phyloP scores from a whole-genome alignment of 2,888 invertebrate species.

The Andrena fulva region DNA sequence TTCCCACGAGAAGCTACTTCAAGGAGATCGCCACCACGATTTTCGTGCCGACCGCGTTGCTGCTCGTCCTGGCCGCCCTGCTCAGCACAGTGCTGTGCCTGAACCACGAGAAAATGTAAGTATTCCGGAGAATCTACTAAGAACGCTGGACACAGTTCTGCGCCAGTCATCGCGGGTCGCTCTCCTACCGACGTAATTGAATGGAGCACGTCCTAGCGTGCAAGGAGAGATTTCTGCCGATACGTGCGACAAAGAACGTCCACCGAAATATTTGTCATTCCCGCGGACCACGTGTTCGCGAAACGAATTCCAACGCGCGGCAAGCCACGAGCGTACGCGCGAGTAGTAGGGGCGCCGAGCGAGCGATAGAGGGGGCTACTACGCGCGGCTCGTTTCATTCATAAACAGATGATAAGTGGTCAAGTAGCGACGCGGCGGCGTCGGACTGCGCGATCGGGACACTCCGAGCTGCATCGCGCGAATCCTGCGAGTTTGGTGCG shows the following conservation, averaged over 20 bases:
- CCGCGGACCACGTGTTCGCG: conserved; percentile 60
- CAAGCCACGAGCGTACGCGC: conserved; percentile 23
- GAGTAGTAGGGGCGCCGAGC: conserved; percentile 54
- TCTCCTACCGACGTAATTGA: no score
- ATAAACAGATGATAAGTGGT: conserved; percentile 66
- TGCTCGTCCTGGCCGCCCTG: conserved; percentile 88
- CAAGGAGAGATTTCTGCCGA: background rate
- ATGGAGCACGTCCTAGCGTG: no score
- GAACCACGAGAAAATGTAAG: conserved; percentile 92
- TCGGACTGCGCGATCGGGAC: background rate
- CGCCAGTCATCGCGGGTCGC: no score
- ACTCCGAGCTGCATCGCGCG: conserved; percentile 47
- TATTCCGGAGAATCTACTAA: conserved; percentile 68
- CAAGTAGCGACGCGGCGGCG: conserved; percentile 49
- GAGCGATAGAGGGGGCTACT: conserved; percentile 43
- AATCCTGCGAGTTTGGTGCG: conserved; percentile 8
- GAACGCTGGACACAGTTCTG: background rate
- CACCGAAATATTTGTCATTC: conserved; percentile 61
- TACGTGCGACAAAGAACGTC: conserved; percentile 1
- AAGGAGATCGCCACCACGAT: conserved; percentile 90
- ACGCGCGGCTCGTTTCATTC: conserved; percentile 64
- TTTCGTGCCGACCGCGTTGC: conserved; percentile 89
- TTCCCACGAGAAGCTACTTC: conserved; percentile 90
- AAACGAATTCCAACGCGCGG: conserved; percentile 50
- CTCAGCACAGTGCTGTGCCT: conserved; percentile 91